Conservation (phyloP, 2,888 invertebrate species). For the Eurytoma californica region DNA sequence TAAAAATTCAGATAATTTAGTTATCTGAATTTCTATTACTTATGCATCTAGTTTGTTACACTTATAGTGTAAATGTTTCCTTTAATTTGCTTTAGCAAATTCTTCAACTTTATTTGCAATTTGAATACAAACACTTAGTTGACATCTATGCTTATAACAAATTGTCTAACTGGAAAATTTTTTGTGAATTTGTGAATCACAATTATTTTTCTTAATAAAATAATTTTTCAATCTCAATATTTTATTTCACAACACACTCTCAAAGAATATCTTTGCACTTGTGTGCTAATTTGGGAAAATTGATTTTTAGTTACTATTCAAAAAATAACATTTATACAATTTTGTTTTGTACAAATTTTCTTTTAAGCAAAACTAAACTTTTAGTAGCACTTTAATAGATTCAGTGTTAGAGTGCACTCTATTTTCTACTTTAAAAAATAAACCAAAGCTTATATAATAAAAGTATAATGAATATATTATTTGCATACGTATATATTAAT, state of each 20-base stretch:
- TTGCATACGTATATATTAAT: conserved; percentile 2
- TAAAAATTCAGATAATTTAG: conserved; percentile 27
- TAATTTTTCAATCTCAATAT: conserved; percentile 7
- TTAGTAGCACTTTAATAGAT: conserved; percentile 27
- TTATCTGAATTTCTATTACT: conserved; percentile 29
- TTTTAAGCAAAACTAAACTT: conserved; percentile 20
- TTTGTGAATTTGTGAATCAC: conserved; percentile 16
- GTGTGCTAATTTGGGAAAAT: conserved; percentile 9
- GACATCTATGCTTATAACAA: conserved; percentile 34
- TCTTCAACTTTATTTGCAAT: conserved; percentile 28
- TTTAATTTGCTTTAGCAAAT: conserved; percentile 24
- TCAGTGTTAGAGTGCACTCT: conserved; percentile 20
- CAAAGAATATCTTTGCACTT: conserved; percentile 3
- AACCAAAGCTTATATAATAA: conserved; percentile 21
- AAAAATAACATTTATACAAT: conserved; percentile 36
- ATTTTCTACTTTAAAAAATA: conserved; percentile 11
- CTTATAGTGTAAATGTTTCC: conserved; percentile 35
- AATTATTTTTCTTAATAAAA: conserved; percentile 1
- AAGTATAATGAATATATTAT: conserved; percentile 8
- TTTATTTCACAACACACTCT: not conserved
- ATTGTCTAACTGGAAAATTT: conserved; percentile 12
- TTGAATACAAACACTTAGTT: conserved; percentile 30
- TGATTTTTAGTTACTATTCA: conserved; percentile 31
- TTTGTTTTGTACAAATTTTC: conserved; percentile 37
- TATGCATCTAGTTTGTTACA: conserved; percentile 16